Conservation (phyloP, 2,888 invertebrate species). For the Hypselothyrea guttata region DNA sequence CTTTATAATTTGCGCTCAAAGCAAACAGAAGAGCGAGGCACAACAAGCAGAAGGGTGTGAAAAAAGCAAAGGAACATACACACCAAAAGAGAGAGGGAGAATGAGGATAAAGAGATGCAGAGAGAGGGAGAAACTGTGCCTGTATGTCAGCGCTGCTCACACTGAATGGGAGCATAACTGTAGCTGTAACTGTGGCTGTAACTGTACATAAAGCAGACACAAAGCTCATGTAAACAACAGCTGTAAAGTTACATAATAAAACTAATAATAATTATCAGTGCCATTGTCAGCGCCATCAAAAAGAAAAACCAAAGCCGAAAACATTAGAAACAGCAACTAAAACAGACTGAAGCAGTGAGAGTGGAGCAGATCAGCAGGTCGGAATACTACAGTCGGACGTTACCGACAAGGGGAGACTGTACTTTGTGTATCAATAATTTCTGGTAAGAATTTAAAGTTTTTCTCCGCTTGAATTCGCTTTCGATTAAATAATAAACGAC, state of each 20-base stretch:
- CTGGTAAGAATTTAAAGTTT: no score
- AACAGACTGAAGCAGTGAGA: not conserved
- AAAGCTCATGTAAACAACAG: conserved; percentile 55
- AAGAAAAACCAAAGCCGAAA: conserved; percentile 33
- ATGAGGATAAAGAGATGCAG: no score
- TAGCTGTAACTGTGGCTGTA: conserved; percentile 42
- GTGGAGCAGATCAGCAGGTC: no score
- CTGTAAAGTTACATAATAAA: conserved; percentile 77
- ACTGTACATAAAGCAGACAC: conserved; percentile 44
- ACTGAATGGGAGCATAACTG: conserved; percentile 3
- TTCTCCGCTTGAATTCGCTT: no score
- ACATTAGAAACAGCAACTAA: conserved; percentile 18
- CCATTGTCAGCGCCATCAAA: conserved; percentile 64
- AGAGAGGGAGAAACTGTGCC: not conserved
- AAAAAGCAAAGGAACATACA: not conserved
- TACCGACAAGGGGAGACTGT: no score
- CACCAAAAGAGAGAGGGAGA: no score
- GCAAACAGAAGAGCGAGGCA: conserved; percentile 17
- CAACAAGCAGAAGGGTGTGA: no score
- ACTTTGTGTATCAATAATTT: no score
- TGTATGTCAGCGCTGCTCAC: not conserved
- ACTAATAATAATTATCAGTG: conserved; percentile 78
- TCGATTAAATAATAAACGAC: no score
- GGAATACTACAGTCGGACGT: no score
- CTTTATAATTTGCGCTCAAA: conserved; percentile 48